Percentiles rank a stretch among this genome's conserved stretches.
Conservation (phyloP, 2,888 invertebrate genomes). For the Escarpia spicata region DNA sequence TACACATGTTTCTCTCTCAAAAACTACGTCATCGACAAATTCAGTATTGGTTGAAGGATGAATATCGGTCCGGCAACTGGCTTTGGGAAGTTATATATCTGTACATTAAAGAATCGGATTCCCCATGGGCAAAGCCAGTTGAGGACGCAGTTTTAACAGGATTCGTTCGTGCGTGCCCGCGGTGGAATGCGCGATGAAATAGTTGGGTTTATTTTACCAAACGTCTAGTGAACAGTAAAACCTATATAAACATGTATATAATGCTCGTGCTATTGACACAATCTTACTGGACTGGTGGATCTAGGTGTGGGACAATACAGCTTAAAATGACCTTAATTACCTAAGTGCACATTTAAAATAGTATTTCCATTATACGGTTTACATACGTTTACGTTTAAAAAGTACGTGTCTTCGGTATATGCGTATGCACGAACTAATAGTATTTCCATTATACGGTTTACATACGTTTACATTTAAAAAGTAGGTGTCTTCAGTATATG, state of each 20-base stretch:
- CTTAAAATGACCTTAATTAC: neutral
- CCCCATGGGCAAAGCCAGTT: neutral
- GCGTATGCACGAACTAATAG: too few species aligned
- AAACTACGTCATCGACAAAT: too few species aligned
- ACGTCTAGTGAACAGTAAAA: neutral
- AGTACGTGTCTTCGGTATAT: too few species aligned
- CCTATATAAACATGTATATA: neutral
- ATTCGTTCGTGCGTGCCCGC: neutral
- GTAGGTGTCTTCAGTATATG: too few species aligned
- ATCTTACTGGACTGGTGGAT: neutral
- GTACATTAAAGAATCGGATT: neutral
- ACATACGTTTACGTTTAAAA: neutral
- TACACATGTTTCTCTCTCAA: too few species aligned
- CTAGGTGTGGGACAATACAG: neutral
- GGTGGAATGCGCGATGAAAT: neutral
- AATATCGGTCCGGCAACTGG: too few species aligned
- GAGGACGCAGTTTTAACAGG: too few species aligned
- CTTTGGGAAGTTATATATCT: too few species aligned
- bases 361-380: neutral
- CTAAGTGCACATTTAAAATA: neutral
- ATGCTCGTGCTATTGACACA: neutral
- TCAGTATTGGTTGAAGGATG: too few species aligned
- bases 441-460: too few species aligned
- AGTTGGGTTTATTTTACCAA: neutral
- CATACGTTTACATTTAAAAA: too few species aligned